Evolutionary conservation across 2,113 vertebrate species (phyloP).

Genomic region (Centropristis striata): DNA sequence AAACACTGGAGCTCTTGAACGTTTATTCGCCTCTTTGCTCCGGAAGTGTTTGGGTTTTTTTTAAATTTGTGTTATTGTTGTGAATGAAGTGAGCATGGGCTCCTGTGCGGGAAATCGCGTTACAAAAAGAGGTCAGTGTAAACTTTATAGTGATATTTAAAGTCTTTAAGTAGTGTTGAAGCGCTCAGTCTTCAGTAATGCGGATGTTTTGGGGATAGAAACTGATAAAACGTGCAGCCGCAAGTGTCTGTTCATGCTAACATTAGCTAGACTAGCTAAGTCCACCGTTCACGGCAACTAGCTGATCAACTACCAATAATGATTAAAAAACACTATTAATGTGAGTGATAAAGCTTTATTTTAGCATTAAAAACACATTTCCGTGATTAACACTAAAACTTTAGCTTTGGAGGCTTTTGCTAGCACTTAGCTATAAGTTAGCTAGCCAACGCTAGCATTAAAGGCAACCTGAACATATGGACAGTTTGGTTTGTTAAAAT

Average conservation of each 20-base stretch:
- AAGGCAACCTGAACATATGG: not conserved
- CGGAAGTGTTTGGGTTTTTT: constrained; percentile 61
- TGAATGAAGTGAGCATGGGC: constrained; percentile 67
- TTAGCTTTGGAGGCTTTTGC: not conserved
- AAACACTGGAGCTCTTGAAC: constrained; percentile 43
- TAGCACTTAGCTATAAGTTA: not conserved
- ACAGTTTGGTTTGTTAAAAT: not conserved
- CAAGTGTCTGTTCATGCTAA: constrained; percentile 29
- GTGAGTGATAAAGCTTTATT: fast-evolving
- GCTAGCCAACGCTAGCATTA: not conserved
- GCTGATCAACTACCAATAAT: not conserved
- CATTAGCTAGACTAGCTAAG: constrained; percentile 12
- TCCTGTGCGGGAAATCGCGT: not conserved
- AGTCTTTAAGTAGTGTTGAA: not conserved
- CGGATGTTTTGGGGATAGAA: not conserved
- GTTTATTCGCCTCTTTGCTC: constrained; percentile 2
- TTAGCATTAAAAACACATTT: not conserved
- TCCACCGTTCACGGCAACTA: not conserved
- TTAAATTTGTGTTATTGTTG: constrained; percentile 73
- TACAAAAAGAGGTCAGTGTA: constrained; percentile 50
- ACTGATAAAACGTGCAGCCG: not conserved
- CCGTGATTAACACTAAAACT: fast-evolving
- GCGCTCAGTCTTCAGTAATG: not conserved
- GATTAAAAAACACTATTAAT: not conserved
- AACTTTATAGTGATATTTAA: not conserved